Conservation (phyloP, 2,888 invertebrate genomes). For the Mythimna loreyi region DNA sequence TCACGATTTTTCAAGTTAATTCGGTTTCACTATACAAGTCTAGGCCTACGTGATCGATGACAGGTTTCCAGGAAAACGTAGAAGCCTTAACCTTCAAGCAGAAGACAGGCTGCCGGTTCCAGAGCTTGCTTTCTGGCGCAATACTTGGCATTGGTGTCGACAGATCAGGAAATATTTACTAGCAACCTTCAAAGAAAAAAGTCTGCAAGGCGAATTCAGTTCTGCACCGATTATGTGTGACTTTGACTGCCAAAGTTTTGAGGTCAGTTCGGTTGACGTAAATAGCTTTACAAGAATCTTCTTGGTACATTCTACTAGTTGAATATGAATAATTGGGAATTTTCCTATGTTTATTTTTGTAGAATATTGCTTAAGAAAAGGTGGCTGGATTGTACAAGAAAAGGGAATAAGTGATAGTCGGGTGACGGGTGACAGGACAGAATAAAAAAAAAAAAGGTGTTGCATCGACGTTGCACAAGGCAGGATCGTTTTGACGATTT, state of each 20-base stretch:
- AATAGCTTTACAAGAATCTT: slow-evolving; percentile 48
- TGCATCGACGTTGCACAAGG: too few species aligned
- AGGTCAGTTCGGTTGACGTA: slow-evolving; percentile 51
- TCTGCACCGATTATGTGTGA: slow-evolving; percentile 56
- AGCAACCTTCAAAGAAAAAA: slow-evolving; percentile 75
- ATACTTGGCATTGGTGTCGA: slow-evolving; percentile 72
- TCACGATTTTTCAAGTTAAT: background rate
- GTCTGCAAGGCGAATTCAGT: slow-evolving; percentile 69
- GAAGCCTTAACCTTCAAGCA: slow-evolving; percentile 64
- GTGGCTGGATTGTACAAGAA: too few species aligned
- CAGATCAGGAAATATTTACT: slow-evolving; percentile 76
- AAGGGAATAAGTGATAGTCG: too few species aligned
- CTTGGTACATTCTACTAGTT: background rate
- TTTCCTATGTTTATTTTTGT: background rate
- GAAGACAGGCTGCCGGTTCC: slow-evolving; percentile 69
- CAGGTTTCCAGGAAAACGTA: slow-evolving; percentile 68
- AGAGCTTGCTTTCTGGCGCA: slow-evolving; percentile 76
- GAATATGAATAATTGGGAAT: background rate
- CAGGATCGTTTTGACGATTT: too few species aligned
- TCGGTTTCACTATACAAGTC: background rate
- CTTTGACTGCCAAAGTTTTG: slow-evolving; percentile 38
- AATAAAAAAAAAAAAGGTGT: too few species aligned
- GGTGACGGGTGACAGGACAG: too few species aligned
- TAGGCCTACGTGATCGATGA: slow-evolving; percentile 62
- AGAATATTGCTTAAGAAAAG: too few species aligned